These are phyloP conservation scores for Stichodactyla helianthus DNA, from an alignment of 64 coral and sea anemone species.

Conservation along the genomic window DNA sequence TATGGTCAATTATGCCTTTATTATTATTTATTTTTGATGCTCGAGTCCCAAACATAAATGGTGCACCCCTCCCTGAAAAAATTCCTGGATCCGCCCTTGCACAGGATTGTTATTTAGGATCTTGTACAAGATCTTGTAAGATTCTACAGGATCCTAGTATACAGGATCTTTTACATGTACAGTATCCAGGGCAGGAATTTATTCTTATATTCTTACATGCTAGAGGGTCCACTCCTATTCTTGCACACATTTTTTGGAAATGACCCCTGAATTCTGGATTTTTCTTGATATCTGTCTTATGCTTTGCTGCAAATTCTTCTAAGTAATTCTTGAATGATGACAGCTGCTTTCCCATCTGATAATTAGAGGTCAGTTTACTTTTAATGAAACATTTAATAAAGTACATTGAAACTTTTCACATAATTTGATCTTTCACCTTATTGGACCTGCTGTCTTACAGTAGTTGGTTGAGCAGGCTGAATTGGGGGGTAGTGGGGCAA, in stretches of 20 bases:
- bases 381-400: background rate
- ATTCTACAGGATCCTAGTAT: no score
- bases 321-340: slow-evolving; percentile 94
- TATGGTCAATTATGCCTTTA: no score
- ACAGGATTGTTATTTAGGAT: no score
- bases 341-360: slow-evolving; percentile 95
- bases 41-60: no score
- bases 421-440: background rate
- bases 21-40: no score
- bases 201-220: slow-evolving; percentile 66
- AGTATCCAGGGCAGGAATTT: background rate
- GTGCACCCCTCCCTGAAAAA: no score
- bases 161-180: background rate
- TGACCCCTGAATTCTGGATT: slow-evolving; percentile 97
- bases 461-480: no score
- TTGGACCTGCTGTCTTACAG: no score
- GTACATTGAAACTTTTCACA: background rate
- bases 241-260: slow-evolving; percentile 99
- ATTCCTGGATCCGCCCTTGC: no score
- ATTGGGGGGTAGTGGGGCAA: no score
- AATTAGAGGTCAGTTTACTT: background rate
- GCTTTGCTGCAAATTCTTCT: slow-evolving; percentile 94
- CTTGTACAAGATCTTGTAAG: no score
- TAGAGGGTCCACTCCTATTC: slow-evolving; percentile 96
- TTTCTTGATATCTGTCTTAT: slow-evolving; percentile 96